Base-by-base conservation (phyloP, 2,888 invertebrate genomes). In the Ormyrus pomaceus region DNA sequence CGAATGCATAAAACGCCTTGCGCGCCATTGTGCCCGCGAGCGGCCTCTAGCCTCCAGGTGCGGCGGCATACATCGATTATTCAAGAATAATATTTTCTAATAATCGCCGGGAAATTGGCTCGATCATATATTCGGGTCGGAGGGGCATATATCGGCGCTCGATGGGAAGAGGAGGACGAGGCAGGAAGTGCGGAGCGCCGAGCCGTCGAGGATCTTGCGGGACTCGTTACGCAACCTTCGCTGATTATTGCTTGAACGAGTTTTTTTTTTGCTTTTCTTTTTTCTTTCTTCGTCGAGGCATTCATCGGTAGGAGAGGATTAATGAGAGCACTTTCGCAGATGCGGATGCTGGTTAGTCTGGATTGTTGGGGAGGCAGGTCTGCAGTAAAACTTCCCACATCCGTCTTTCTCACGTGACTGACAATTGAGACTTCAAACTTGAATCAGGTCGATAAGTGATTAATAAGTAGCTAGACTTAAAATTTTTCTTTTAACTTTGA, bases 51-150 rank as follows among this genome's bases (percentile, higher is more conserved):
- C 8, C 66, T 72, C 78, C 73, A 61, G 71, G 55, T 61, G 64
- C n/a, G 34, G 62, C n/a, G 34, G 34, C 58, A 34, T 59, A 4
- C 56, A 79, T 84, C 83, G 86, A 87, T 87, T 87, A 87, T 87
- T 86, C 86, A 86, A 82, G 84, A 86, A 87, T 86, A 87, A 87
- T 87, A 87, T 87, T 87, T 87, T 86, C 83, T 85, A 86, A 87
- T 87, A 87, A 87, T 87, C 84, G 83, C 77, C 83, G 82, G 75
- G 82, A 82, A 84, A 83, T 83, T 83, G 82, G 75, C 72, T 72
- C 70, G 70, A 58, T 45, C 50, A 13, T 34, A 62, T 55, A 53
- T 10, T 51, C 10, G 19, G 19, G 19, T 19, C 19, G 58, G 34
- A 59, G 7, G 11, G 48, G 48, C 48, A 13, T n/a, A 19, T 34